Percentiles rank a stretch among this genome's conserved stretches.
Conservation (phyloP, 2,888 invertebrate species). For the Vandiemenella viatica region DNA sequence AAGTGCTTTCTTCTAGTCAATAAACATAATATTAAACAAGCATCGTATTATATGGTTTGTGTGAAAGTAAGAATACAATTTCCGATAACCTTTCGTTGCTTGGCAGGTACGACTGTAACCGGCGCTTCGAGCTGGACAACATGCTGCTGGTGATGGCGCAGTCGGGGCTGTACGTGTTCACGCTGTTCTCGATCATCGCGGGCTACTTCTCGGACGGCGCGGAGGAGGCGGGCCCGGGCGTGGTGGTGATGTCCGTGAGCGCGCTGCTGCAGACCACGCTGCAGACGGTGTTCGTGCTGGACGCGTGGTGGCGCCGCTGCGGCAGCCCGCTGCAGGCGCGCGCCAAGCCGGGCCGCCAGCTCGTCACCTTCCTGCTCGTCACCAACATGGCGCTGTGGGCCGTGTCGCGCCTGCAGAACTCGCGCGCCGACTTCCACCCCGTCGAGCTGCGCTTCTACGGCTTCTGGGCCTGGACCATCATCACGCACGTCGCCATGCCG, state of each 20-base stretch:
- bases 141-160: slow-evolving; percentile 73
- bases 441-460: slow-evolving; percentile 85
- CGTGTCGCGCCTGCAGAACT: slow-evolving; percentile 81
- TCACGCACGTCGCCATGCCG: slow-evolving; percentile 87
- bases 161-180: slow-evolving; percentile 74
- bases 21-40: too few species aligned
- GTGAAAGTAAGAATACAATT: too few species aligned
- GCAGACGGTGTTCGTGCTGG: slow-evolving; percentile 81
- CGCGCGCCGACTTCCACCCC: slow-evolving; percentile 78
- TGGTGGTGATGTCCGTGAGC: slow-evolving; percentile 67
- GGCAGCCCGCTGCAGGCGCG: slow-evolving; percentile 66
- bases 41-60: too few species aligned
- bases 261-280: slow-evolving; percentile 77
- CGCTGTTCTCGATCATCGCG: slow-evolving; percentile 73
- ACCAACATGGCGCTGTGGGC: slow-evolving; percentile 90
- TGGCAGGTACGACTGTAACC: slow-evolving; percentile 1
- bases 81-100: too few species aligned
- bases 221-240: slow-evolving; percentile 22
- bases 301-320: slow-evolving; percentile 73
- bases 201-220: slow-evolving; percentile 37
- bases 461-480: slow-evolving; percentile 89
- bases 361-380: slow-evolving; percentile 79
- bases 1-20: too few species aligned
- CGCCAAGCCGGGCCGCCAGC: slow-evolving; percentile 81
- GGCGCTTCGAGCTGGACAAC: slow-evolving; percentile 42